Conservation (phyloP, 2,888 invertebrate species). For the Melanotus villosus region DNA sequence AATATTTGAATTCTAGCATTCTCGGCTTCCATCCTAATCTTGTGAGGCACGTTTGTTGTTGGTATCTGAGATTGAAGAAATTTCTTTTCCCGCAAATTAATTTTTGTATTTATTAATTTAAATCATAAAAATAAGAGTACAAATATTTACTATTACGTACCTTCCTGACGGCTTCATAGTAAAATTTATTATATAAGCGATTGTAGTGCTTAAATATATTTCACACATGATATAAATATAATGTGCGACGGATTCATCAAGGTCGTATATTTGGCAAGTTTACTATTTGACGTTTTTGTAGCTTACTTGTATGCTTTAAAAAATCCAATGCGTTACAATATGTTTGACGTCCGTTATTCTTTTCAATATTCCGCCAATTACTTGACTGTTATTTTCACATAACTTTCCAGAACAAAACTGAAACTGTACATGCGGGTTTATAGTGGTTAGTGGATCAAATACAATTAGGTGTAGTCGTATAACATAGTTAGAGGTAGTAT, state of each 20-base stretch:
- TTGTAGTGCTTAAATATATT: neutral
- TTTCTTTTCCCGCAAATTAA: neutral
- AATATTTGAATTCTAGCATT: neutral
- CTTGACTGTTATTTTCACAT: no score
- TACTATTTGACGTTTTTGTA: neutral
- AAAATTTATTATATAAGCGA: neutral
- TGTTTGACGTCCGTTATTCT: no score
- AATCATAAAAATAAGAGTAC: neutral
- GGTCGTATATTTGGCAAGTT: neutral
- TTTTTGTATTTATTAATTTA: neutral
- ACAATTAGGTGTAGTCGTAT: no score
- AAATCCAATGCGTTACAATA: no score
- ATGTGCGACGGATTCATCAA: neutral
- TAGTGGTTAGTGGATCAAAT: no score
- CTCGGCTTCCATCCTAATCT: neutral
- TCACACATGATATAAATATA: constrained; percentile 5
- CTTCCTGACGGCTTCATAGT: constrained; percentile 5
- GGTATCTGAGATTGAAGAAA: neutral
- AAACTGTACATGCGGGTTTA: no score
- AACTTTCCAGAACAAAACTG: no score
- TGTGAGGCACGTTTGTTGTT: neutral
- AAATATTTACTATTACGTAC: neutral
- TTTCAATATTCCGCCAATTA: no score
- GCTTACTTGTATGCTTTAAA: no score
- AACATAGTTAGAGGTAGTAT: no score